Conservation (phyloP, 2,888 invertebrate genomes). For the Pristionchus maxplancki region DNA sequence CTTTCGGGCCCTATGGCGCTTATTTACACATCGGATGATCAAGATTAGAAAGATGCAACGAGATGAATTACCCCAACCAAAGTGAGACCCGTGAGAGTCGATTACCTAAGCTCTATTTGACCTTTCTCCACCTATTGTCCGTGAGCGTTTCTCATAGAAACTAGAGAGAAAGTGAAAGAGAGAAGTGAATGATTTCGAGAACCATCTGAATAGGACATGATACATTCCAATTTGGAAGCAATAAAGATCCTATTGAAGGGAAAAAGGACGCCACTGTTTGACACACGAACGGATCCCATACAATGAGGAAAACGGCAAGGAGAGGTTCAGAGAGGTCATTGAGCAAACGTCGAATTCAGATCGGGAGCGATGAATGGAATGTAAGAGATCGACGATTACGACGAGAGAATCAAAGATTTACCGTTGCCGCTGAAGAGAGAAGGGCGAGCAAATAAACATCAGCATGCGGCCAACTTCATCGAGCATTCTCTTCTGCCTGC, state of each 20-base stretch:
- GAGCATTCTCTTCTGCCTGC: slow-evolving; percentile 68
- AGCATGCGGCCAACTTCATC: slow-evolving; percentile 74
- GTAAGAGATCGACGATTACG: neutral
- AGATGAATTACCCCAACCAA: neutral
- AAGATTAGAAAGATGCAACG: neutral
- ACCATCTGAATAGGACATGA: neutral
- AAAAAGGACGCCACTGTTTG: neutral
- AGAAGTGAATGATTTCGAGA: neutral
- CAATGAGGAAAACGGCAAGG: neutral
- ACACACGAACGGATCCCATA: neutral
- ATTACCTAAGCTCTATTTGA: slow-evolving; percentile 30
- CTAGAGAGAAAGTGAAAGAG: neutral
- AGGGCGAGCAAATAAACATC: slow-evolving; percentile 76
- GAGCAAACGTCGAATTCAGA: neutral
- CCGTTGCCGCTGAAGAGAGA: slow-evolving; percentile 70
- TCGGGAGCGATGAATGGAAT: neutral
- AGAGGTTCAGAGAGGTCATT: neutral
- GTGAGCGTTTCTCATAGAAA: neutral
- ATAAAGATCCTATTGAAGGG: too few relatives aligned
- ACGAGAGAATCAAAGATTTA: slow-evolving; percentile 15
- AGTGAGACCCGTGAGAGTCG: neutral
- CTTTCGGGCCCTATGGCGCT: neutral
- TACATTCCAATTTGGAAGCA: too few relatives aligned
- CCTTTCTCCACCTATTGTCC: neutral
- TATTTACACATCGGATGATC: neutral